phyloP scores from a whole-genome alignment of 2,797 vertebrate species.

The Enteromius afrohamiltoni region DNA sequence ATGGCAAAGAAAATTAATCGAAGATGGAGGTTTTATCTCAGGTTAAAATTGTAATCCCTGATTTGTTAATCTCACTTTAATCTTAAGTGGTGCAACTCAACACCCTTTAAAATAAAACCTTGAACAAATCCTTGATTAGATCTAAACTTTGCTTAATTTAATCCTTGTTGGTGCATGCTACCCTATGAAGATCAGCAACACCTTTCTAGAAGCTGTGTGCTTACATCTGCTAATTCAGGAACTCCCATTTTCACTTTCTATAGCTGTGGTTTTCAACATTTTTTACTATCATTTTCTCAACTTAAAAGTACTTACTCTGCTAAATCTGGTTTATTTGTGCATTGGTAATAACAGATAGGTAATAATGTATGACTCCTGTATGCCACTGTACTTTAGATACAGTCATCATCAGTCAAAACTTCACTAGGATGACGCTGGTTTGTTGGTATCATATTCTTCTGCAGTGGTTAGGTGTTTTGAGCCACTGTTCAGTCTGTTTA shows the following conservation, averaged over 20 bases:
- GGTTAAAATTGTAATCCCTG: no score
- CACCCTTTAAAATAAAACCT: no score
- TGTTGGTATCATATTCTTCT: background rate
- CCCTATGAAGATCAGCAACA: background rate
- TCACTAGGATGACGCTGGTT: background rate
- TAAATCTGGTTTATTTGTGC: background rate
- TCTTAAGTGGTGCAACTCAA: no score
- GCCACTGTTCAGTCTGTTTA: background rate
- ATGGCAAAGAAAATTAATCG: no score
- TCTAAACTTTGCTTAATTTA: no score
- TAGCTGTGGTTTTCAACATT: background rate
- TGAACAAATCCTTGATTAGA: no score
- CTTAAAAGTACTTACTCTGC: background rate
- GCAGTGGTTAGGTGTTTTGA: background rate
- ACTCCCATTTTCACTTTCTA: background rate
- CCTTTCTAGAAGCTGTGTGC: slow-evolving; percentile 19
- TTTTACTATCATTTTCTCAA: background rate
- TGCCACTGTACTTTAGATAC: background rate
- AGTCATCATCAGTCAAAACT: background rate
- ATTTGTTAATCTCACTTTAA: no score
- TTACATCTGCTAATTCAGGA: background rate
- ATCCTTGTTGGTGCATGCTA: no score
- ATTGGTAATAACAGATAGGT: background rate
- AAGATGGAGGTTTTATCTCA: no score
- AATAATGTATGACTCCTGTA: background rate